Base-by-base conservation (phyloP, 2,888 invertebrate genomes). In the Melinaea menophilus region DNA sequence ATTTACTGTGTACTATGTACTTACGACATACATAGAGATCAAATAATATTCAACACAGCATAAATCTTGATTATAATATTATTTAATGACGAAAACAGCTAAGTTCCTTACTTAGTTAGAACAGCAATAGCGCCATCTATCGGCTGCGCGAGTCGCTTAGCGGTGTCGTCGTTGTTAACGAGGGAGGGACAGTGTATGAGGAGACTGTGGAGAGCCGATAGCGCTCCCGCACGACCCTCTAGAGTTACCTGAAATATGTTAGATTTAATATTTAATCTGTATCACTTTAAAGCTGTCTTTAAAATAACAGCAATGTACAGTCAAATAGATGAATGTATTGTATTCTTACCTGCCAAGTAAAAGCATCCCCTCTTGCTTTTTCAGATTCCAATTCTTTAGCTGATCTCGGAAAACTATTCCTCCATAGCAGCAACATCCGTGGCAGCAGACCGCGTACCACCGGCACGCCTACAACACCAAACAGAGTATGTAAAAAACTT, bases 321-420 rank as follows among this genome's bases (percentile, higher is more conserved):
- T 51, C 2, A 31, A 5, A 51, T 22, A 31, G 2, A 22, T 31
- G 7, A 31, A 9, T 9, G 11, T 31, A n/a, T 31, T 31, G 31
- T 2, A 31, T 31, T 9, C 13, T 61, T 65, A 95, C 95, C 92
- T 98, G 97, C 99, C 99, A 99, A n/a, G 99, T 99, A 81, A 99
- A 99, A 0, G 98, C 97, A 88, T 99, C 99, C 5, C 98, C 96
- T 76, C 99, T 92, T 13, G 97, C 95, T 75, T 98, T 98, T 86
- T 99, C 99, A 0, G 98, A 97, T 81, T 99, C 99, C 13, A 99
- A 91, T 84, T 99, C 99, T 79, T 99, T 99, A 48, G 95, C 94
- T 0, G 98, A 98, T 58, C 99, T 93, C 0, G 99, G 99, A 85
- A 99, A 99, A 35, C 98, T 98, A 84, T 99, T 99, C 72, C 98